Base-by-base conservation (phyloP, 1,140 invertebrate species). In the Anastrepha obliqua region DNA sequence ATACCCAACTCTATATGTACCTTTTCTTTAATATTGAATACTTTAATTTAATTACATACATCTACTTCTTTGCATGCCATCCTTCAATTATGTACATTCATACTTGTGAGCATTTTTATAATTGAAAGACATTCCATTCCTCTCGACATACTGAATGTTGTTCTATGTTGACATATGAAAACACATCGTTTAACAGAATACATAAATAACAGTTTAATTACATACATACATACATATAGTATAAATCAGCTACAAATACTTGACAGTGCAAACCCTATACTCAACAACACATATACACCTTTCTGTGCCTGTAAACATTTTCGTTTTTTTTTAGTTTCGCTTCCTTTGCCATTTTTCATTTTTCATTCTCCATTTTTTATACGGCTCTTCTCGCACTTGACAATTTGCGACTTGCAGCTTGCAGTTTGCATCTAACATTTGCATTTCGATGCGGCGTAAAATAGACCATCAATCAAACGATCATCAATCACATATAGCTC, bases 401-500 rank as follows among this genome's bases (percentile, higher is more conserved):
- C 65, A 29, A 42, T 70, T 15, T 20, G 29, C 39, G 11, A 11
- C 65, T 47, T 47, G 13, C 29, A 11, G 15, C 4, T 74, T 74
- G 5, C 11, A 5, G 5, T 74, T 47, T 47, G 20, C 13, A 47
- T 51, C 47, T 74, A 17, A 74, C 15, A 47, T 44, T 74, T 74
- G 20, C 9, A 55, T 81, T 55, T 58, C 44, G 7, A 55, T 29
- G 47, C 74, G 74, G 17, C 47, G 4, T 81, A 55, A 58, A 81
- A 51, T 51, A 81, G 74, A 81, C 47, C 51, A 81, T 51, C n/a
- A 81, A 58, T 81, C 47, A 81, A 81, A 55, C 74, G 55, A 81
- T 81, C 74, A 81, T 81, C 74, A 55, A 81, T 81, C 74, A 81
- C 74, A 81, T 81, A 81, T 42, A 81, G 74, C 74, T 58, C 74